Conservation (phyloP, 1,140 invertebrate genomes). For the Limonius californicus region DNA sequence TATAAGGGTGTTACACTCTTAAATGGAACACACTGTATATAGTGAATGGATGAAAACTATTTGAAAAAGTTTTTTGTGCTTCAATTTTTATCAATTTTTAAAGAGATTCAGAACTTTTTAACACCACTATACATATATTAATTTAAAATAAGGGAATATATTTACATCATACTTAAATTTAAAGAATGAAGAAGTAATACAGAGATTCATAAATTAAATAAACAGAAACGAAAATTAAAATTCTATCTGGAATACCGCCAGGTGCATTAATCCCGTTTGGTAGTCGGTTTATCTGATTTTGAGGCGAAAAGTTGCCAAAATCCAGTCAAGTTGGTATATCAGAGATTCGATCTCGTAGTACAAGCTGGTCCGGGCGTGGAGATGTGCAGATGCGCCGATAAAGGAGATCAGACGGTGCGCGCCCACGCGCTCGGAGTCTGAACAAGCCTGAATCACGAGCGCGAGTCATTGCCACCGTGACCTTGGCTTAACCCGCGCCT, state of each 20-base stretch:
- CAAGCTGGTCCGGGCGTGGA: conserved; percentile 18
- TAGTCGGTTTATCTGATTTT: not conserved
- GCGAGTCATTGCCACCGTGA: conserved; percentile 26
- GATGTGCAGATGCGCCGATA: conserved; percentile 22
- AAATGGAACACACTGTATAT: no score
- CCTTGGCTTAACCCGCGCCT: conserved; percentile 24
- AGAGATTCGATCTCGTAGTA: conserved; percentile 17
- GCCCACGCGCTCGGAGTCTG: conserved; percentile 19
- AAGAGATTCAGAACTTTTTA: no score
- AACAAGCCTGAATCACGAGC: conserved; percentile 24
- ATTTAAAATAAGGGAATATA: no score
- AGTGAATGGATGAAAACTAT: no score
- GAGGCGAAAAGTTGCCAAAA: conserved; percentile 3
- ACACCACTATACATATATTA: no score
- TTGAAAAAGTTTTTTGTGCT: no score
- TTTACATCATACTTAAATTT: no score
- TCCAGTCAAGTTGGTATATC: conserved; percentile 13
- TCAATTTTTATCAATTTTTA: no score
- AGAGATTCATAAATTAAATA: no score
- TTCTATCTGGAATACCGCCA: not conserved
- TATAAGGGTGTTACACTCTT: no score
- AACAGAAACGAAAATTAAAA: no score
- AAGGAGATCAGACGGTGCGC: conserved; percentile 23
- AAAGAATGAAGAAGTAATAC: no score
- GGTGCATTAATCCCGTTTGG: not conserved